Evolutionary conservation across 1,140 invertebrate genomes (phyloP), one percentile per base, ranked within the genome.

Genomic region (Bombus waltoni): DNA sequence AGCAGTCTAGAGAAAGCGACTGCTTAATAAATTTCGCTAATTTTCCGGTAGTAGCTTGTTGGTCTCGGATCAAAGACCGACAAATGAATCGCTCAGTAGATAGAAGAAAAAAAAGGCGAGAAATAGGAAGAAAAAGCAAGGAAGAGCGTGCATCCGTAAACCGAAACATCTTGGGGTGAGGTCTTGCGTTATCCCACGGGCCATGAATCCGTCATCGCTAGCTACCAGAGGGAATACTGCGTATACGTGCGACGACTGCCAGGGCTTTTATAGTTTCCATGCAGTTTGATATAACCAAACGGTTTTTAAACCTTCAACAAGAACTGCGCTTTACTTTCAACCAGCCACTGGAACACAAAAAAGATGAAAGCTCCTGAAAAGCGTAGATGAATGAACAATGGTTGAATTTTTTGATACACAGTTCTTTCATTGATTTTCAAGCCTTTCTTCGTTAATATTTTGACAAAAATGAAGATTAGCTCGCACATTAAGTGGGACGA

Each of bases 191-290:
- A 86, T 94, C 90, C 91, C 88, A 92, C 85, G 85, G 77, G 76
- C 86, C 73, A 92, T 95, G 93, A 95, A 95, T 94, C 94, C 91
- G 91, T 94, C 94, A 94, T 92, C 94, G 90, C 80, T 73, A 53
- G 75, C 42, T 84, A 89, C 90, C 76, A 88, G 65, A 83, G 44
- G 80, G 73, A 83, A 65, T 88, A 88, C 86, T 44, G 85, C 44
- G 65, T 70, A 71, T 78, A 87, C 71, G 77, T 71, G 80, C 40
- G n/a, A 73, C 68, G 80, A 83, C 81, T 92, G 74, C 84, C 38
- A 59, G 68, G 40, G 89, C 88, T 93, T 93, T 93, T 92, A 93
- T 92, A 93, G 89, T 91, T 93, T 93, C 88, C 89, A 87, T 76
- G 80, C 87, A 66, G 70, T 84, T 76, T 40, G 35, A 35, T 47